Evolutionary conservation across 2,797 vertebrate species (phyloP), one percentile per base, ranked within the genome.

Genomic region (Brachymystax lenok): DNA sequence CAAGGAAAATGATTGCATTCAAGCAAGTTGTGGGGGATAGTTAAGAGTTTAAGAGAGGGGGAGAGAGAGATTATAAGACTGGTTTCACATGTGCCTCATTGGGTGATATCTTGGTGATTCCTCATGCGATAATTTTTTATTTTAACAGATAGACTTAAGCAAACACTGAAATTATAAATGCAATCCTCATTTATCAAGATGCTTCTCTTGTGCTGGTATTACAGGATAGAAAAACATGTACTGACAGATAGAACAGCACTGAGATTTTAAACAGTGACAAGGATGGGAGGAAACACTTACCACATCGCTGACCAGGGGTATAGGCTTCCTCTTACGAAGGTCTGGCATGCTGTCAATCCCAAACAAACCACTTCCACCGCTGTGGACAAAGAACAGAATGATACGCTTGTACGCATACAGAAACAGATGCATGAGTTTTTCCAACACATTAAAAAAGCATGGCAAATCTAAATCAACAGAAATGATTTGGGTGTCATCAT

Each of bases 311-410:
- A 99, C 98, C 90, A 99, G 92, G 0, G 97, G 94, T 80, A 99
- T 93, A 2, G 97, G 96, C 84, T 98, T 99, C 94, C 96, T 98
- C 91, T 97, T 98, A 69, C 96, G 98, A 52, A 99, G 92, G 84
- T 99, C 97, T 0, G 98, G 98, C 98, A 99, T 99, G 89, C 98
- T 99, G 85, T 99, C 98, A 0, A 99, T 99, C 80, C 98, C 98
- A 90, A 97, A 99, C 79, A 99, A 94, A 67, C 96, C 96, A 78
- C 96, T 95, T 28, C 94, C 96, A 54, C 95, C 93, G 85, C 97
- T 99, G 82, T 28, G 77, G 74, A 89, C 70, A 50, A 86, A 70
- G 64, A 77, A 0, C 74, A 78, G 46, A 30, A 5, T 78, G 17
- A 16, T 56, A 66, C 40, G 75, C 90, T 92, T 88, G 92, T 79